These are phyloP conservation scores for Globicephala melas DNA, from an alignment of 2,113 vertebrate species.

Conservation along the genomic window DNA sequence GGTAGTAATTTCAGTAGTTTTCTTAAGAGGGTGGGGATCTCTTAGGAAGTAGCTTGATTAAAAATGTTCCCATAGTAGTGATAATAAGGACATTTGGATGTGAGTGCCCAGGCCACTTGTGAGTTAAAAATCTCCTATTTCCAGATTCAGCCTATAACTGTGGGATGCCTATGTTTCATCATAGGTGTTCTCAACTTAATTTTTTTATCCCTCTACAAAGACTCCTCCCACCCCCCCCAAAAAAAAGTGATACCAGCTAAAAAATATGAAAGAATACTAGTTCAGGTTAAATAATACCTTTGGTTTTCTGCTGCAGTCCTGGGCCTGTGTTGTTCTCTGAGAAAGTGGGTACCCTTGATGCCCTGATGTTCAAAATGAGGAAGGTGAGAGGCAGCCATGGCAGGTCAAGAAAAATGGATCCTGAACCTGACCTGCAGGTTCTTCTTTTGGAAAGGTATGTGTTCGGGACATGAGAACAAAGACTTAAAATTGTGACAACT, in stretches of 20 bases:
- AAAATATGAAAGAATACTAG: neutral
- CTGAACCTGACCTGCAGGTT: neutral
- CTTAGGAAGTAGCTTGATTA: neutral
- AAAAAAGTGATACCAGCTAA: neutral
- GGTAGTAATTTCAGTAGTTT: constrained; percentile 12
- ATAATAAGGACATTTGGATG: neutral
- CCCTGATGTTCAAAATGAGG: neutral
- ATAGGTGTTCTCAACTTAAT: neutral
- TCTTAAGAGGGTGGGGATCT: neutral
- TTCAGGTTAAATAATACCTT: neutral
- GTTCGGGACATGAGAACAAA: neutral
- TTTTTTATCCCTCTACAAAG: neutral
- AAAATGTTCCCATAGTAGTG: neutral
- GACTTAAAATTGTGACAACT: neutral
- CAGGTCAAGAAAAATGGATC: neutral
- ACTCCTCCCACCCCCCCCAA: neutral
- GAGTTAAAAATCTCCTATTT: neutral
- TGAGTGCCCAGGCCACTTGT: neutral
- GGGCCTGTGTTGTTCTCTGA: neutral
- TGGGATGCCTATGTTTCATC: neutral
- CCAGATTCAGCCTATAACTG: neutral
- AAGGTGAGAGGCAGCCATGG: neutral
- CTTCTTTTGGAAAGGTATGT: neutral
- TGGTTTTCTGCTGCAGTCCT: neutral
- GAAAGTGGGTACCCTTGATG: neutral